These are phyloP conservation scores for Spermophilus dauricus DNA, from an alignment of 2,113 vertebrate species.

Conservation along the genomic window DNA sequence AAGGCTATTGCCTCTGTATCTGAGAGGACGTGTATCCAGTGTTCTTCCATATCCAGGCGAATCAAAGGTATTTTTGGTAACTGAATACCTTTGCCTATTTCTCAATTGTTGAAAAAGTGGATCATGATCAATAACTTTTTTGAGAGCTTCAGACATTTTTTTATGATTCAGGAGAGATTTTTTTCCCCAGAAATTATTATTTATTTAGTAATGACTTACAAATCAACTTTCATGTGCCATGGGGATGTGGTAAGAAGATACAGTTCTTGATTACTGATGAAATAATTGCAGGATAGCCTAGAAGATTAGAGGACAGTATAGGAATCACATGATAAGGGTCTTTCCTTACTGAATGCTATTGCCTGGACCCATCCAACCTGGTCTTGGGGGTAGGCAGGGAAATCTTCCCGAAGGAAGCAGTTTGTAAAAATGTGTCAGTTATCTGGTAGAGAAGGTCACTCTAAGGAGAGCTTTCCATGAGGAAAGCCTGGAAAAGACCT, in stretches of 20 bases:
- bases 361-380: not conserved
- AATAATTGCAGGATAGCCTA: not conserved
- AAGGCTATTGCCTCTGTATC: not conserved
- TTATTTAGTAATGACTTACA: not conserved
- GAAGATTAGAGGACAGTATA: not conserved
- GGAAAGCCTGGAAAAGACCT: not conserved
- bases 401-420: not conserved
- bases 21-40: not conserved
- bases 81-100: not conserved
- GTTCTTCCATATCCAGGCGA: not conserved
- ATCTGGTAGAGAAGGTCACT: not conserved
- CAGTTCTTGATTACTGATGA: not conserved
- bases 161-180: conserved; percentile 42
- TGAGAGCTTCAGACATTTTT: not conserved
- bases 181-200: not conserved
- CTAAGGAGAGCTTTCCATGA: not conserved
- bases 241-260: not conserved
- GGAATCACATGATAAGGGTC: not conserved
- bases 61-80: not conserved
- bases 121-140: not conserved
- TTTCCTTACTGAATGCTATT: not conserved
- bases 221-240: not conserved
- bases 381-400: not conserved
- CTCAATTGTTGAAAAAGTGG: conserved; percentile 24
- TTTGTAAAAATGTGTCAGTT: not conserved